phyloP scores from a whole-genome alignment of 2,888 invertebrate genomes.

The Amphipyra berbera region DNA sequence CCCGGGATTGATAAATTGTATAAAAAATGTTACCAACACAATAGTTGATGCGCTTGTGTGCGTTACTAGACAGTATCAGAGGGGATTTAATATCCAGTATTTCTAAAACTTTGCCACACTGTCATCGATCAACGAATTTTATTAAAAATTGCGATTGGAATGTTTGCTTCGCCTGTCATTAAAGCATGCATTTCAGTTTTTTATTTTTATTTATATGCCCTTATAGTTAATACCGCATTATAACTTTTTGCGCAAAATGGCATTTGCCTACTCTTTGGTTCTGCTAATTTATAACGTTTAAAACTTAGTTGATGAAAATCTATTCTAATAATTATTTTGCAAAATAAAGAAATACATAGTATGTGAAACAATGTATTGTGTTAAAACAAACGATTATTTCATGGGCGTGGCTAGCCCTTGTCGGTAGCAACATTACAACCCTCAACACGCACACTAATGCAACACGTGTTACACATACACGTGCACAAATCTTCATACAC shows the following conservation, averaged over 20 bases:
- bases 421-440: constrained; percentile 77
- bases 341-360: no score
- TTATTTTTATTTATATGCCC: no score
- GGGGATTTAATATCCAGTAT: constrained; percentile 62
- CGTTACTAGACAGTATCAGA: constrained; percentile 63
- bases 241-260: no score
- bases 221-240: no score
- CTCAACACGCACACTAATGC: constrained; percentile 57
- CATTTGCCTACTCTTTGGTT: no score
- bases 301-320: no score
- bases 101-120: constrained; percentile 52
- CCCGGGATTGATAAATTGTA: constrained; percentile 86
- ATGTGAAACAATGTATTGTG: constrained; percentile 55
- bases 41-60: constrained; percentile 61
- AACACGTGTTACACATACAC: constrained; percentile 40
- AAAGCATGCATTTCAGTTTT: neutral
- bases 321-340: no score
- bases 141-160: neutral
- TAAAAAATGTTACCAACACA: constrained; percentile 82
- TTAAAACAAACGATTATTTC: constrained; percentile 80
- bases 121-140: constrained; percentile 31
- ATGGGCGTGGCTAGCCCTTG: constrained; percentile 81
- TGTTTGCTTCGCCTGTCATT: no score
- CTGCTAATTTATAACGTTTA: no score
- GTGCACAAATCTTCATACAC: constrained; percentile 58